These are phyloP conservation scores for Calcarius lapponicus DNA, from an alignment of 2,797 vertebrate genomes.

Conservation along the genomic window DNA sequence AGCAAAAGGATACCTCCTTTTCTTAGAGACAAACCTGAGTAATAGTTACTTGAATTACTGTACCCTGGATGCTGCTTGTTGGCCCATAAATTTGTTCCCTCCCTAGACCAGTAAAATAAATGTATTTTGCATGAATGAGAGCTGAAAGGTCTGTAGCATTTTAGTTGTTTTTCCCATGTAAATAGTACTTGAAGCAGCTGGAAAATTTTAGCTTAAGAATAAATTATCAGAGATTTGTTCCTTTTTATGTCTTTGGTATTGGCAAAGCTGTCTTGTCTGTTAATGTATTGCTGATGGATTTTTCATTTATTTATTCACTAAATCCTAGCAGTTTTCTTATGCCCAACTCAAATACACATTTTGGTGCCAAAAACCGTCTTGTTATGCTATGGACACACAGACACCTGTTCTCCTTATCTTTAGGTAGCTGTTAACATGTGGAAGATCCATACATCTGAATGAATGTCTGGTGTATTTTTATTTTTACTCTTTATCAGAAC, in stretches of 20 bases:
- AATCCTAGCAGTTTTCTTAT: background rate
- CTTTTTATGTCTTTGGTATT: background rate
- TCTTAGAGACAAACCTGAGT: background rate
- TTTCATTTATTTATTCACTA: background rate
- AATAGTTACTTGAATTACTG: background rate
- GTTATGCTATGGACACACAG: background rate
- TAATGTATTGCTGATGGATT: background rate
- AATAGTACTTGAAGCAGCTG: conserved; percentile 4
- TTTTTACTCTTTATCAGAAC: background rate
- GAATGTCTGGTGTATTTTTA: background rate
- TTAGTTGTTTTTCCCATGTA: background rate
- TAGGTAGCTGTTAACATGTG: background rate
- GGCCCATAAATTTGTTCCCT: background rate
- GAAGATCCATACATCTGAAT: background rate
- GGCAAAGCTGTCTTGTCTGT: background rate
- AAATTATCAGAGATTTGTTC: conserved; percentile 7
- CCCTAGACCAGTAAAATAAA: background rate
- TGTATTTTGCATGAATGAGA: background rate
- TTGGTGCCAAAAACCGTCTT: background rate
- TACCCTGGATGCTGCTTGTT: background rate
- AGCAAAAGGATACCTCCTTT: background rate
- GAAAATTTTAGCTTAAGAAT: conserved; percentile 7
- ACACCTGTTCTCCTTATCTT: background rate
- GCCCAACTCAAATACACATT: background rate
- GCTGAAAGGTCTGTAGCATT: background rate